Evolutionary conservation across 2,888 invertebrate species (phyloP).

Genomic region (Heteromyza rotundicornis): DNA sequence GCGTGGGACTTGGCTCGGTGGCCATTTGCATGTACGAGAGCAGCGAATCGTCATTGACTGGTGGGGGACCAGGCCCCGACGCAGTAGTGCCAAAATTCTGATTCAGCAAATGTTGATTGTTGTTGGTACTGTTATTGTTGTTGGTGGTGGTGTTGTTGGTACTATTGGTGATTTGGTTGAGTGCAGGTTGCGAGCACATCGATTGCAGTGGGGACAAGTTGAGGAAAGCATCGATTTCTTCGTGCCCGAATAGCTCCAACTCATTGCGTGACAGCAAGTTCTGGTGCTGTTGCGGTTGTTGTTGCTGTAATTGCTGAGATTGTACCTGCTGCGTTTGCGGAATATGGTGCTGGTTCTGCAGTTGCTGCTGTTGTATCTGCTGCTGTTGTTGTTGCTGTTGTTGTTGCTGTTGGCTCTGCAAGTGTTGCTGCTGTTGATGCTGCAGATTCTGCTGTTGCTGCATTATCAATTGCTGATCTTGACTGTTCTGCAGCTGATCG

Average conservation of each 20-base stretch:
- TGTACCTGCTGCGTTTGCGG: slow-evolving; percentile 35
- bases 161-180: slow-evolving; percentile 31
- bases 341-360: slow-evolving; percentile 33
- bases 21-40: slow-evolving; percentile 60
- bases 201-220: slow-evolving; percentile 53
- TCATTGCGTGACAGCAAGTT: slow-evolving; percentile 45
- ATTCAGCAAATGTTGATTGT: slow-evolving; percentile 24
- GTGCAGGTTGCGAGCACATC: slow-evolving; percentile 32
- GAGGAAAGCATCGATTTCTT: slow-evolving; percentile 57
- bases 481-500: slow-evolving; percentile 49
- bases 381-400: slow-evolving; percentile 28
- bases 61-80: too few species aligned
- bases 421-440: slow-evolving; percentile 20
- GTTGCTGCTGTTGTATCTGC: slow-evolving; percentile 35
- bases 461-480: slow-evolving; percentile 52
- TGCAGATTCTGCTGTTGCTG: slow-evolving; percentile 30
- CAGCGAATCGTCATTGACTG: slow-evolving; percentile 54
- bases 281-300: slow-evolving; percentile 33
- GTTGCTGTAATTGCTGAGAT: slow-evolving; percentile 39
- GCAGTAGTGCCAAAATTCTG: slow-evolving; percentile 31
- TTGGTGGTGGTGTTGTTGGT: slow-evolving; percentile 24
- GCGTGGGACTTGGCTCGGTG: slow-evolving; percentile 48
- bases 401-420: slow-evolving; percentile 35
- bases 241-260: slow-evolving; percentile 48
- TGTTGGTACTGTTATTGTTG: slow-evolving; percentile 32